Evolutionary conservation across 2,113 vertebrate genomes (phyloP).

Genomic region (Rattus rattus): DNA sequence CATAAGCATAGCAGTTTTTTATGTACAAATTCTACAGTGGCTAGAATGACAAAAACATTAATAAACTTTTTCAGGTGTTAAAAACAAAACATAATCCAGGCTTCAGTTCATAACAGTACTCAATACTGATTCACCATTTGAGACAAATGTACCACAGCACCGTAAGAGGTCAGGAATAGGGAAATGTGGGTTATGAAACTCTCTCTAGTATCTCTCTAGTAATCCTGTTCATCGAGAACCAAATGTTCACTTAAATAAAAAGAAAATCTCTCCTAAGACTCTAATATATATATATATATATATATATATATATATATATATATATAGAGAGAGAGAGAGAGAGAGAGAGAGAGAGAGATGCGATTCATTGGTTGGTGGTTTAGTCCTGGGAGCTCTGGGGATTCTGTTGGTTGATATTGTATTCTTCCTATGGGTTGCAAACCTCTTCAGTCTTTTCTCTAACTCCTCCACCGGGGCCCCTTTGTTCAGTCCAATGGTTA

Average conservation of each 20-base stretch:
- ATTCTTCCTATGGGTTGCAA: no score
- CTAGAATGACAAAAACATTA: neutral
- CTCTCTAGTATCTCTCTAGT: neutral
- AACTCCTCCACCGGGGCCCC: no score
- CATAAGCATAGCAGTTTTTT: neutral
- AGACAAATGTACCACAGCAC: neutral
- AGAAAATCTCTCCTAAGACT: neutral
- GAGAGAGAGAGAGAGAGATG: no score
- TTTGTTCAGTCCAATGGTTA: no score
- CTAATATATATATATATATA: neutral
- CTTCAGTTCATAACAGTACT: neutral
- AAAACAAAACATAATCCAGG: neutral
- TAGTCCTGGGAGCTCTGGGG: no score
- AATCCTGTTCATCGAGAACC: slow-evolving; percentile 11
- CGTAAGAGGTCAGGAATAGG: neutral
- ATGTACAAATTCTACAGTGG: neutral
- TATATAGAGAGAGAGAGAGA: no score
- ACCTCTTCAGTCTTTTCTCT: no score
- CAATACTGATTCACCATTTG: neutral
- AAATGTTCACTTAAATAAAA: neutral
- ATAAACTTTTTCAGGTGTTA: neutral
- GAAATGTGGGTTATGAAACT: neutral
- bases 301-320: no score
- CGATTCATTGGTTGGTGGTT: no score
- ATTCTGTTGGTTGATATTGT: no score